Evolutionary conservation across 2,888 invertebrate species (phyloP), one percentile per base, ranked within the genome.

Genomic region (Eustalomyia histrio): DNA sequence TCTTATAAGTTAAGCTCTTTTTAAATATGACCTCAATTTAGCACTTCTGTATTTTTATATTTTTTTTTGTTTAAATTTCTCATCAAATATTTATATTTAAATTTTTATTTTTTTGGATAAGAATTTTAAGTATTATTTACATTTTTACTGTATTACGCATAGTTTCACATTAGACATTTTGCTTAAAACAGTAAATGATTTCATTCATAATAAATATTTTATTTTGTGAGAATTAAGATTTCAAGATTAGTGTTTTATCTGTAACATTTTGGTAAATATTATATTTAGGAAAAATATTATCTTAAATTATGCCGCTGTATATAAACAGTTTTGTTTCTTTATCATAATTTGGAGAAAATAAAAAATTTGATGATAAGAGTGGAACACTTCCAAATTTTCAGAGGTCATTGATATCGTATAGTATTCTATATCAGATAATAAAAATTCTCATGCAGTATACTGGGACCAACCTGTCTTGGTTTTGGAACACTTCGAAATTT

Each of bases 141-240:
- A 80, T 87, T 83, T 84, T 87, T 84, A 88, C 88, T 84, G 87
- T 85, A 87, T 88, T 88, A 88, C 88, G 88, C 88, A 87, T 84
- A 72, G 53, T 79, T 64, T 68, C 65, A 76, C 63, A 21, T 24
- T 55, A 47, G 29, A 53, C 43, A 57, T 78, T 50, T 17, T 14
- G n/a, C 52, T 52, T 29, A 29, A 24, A 24, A 24, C 2, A 53
- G 24, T 29, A 72, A 68, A 82, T 79, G 73, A 76, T 75, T 80
- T 84, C 83, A 84, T 84, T 84, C 83, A 84, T 83, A 61, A 84
- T 29, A 29, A 61, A 84, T 29, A 29, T 4, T 29, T 29, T 29
- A 29, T 33, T 50, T 65, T 76, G 71, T 71, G 69, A 64, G 71
- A 76, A 71, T 52, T n/a, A 17, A 17, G 52, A n/a, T 67, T 60